Conservation (phyloP, 2,888 invertebrate genomes). For the Holacanthella duospinosa region DNA sequence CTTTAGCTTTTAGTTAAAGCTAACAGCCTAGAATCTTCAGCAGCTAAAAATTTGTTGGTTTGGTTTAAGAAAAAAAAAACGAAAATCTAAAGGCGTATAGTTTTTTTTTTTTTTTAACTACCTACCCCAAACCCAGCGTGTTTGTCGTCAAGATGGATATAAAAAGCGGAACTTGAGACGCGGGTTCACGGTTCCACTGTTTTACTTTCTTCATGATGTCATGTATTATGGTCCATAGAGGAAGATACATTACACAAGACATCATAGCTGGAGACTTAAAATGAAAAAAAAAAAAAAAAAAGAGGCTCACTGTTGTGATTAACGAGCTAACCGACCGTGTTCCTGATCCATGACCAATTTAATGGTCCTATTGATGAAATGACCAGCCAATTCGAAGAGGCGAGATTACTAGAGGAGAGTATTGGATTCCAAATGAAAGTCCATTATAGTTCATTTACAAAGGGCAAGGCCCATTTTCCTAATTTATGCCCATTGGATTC, state of each 20-base stretch:
- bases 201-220: background rate
- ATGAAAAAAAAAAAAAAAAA: no score
- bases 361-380: slow-evolving; percentile 18
- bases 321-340: slow-evolving; percentile 15
- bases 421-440: background rate
- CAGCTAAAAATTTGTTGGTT: no score
- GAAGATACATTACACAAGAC: no score
- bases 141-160: background rate
- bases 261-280: no score
- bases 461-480: background rate
- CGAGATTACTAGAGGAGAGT: background rate
- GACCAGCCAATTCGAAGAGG: background rate
- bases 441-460: background rate
- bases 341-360: slow-evolving; percentile 25
- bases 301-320: no score
- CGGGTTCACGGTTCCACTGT: background rate
- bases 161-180: slow-evolving; percentile 7
- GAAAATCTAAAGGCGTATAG: no score
- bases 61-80: no score
- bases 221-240: no score
- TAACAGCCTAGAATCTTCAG: no score
- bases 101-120: background rate
- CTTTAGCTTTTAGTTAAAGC: no score
- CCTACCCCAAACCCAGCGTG: background rate
- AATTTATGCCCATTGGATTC: background rate